These are phyloP conservation scores for Carassius gibelio DNA, from an alignment of 2,113 vertebrate species.

Conservation along the genomic window DNA sequence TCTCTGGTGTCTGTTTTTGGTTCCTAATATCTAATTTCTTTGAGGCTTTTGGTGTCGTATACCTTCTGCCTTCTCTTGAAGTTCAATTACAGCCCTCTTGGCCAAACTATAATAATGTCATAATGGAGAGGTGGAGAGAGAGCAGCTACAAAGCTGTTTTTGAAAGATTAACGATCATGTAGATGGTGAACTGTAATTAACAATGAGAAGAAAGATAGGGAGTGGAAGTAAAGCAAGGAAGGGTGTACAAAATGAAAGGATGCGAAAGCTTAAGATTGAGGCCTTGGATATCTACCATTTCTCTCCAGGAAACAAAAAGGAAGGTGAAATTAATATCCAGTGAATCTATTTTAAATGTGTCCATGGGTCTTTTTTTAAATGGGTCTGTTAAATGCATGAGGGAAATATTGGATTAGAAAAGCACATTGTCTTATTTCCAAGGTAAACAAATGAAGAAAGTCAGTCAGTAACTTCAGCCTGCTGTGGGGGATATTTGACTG, in stretches of 20 bases:
- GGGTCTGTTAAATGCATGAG: slow-evolving; percentile 19
- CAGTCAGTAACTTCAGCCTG: slow-evolving; percentile 15
- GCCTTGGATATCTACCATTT: slow-evolving; percentile 37
- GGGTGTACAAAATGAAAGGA: slow-evolving; percentile 52
- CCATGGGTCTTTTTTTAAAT: not conserved
- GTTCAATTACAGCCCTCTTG: slow-evolving; percentile 76
- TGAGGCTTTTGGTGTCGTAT: not conserved
- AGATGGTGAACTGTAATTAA: slow-evolving; percentile 78
- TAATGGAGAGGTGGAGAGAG: slow-evolving; percentile 77
- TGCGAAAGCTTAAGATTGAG: slow-evolving; percentile 12
- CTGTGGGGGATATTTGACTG: slow-evolving; percentile 1
- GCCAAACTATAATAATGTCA: slow-evolving; percentile 80
- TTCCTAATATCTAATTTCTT: slow-evolving; percentile 66
- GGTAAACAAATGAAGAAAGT: slow-evolving; percentile 10
- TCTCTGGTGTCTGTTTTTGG: slow-evolving; percentile 13
- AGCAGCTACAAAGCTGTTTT: slow-evolving; percentile 77
- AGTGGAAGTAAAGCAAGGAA: slow-evolving; percentile 53
- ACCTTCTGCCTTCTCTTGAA: slow-evolving; percentile 70
- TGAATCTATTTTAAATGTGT: slow-evolving; percentile 17
- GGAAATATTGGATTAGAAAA: slow-evolving; percentile 17
- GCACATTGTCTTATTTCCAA: slow-evolving; percentile 26
- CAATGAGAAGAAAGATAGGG: slow-evolving; percentile 66
- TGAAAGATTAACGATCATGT: slow-evolving; percentile 80
- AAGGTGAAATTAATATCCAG: slow-evolving; percentile 13
- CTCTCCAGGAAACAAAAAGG: not conserved